Evolutionary conservation across 2,888 invertebrate genomes (phyloP).

Genomic region (Drosophila nigricruria): DNA sequence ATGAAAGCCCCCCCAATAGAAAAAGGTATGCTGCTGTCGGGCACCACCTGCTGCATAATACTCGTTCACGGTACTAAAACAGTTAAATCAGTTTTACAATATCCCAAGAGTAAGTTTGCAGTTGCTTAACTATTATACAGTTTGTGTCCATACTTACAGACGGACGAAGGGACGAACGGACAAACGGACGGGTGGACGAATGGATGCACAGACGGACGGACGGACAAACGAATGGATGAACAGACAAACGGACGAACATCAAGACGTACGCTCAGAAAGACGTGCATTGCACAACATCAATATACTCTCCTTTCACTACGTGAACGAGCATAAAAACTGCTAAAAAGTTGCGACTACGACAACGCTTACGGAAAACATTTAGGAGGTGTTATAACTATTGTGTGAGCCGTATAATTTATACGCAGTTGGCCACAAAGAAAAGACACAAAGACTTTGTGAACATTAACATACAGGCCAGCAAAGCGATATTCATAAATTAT

Average conservation of each 20-base stretch:
- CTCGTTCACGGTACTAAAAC: not conserved
- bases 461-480: constrained; percentile 52
- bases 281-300: not conserved
- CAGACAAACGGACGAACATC: not conserved
- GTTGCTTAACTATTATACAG: too few relatives aligned
- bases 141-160: too few relatives aligned
- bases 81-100: not conserved
- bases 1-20: not conserved
- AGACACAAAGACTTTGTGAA: constrained; percentile 60
- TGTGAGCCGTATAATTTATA: constrained; percentile 65
- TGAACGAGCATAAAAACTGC: not conserved
- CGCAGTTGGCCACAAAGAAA: constrained; percentile 44
- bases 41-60: not conserved
- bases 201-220: not conserved
- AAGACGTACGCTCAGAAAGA: not conserved
- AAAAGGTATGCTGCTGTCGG: not conserved
- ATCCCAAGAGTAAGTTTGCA: too few relatives aligned
- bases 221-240: not conserved
- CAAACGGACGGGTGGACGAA: not conserved
- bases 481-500: constrained; percentile 68
- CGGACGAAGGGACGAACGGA: not conserved
- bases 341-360: constrained; percentile 16
- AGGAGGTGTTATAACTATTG: constrained; percentile 74
- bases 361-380: constrained; percentile 62
- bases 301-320: not conserved